Percentiles rank a stretch among this genome's conserved stretches.
Evolutionary conservation across 2,113 vertebrate genomes (phyloP).

Genomic region (Alouatta palliata): DNA sequence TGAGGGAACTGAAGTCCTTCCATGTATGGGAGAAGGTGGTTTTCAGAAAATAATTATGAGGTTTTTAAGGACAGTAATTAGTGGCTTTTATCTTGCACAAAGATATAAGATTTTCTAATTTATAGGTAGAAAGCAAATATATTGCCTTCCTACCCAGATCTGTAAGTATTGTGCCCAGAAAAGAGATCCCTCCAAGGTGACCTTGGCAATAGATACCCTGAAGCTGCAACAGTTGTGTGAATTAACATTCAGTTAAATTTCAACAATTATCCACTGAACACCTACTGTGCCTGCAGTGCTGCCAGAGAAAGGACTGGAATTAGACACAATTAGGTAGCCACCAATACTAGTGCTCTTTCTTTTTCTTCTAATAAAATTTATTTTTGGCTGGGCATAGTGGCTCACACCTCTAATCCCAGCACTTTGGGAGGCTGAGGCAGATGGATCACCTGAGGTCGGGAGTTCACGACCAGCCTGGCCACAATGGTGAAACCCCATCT

Average conservation of each 20-base stretch:
- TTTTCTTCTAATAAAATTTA: not conserved
- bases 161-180: not conserved
- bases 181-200: not conserved
- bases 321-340: not conserved
- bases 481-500: no score
- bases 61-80: not conserved
- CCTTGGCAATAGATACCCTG: not conserved
- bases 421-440: no score
- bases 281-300: not conserved
- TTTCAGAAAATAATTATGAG: not conserved
- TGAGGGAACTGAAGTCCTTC: not conserved
- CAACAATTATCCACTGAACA: not conserved
- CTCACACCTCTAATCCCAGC: no score
- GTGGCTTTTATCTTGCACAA: not conserved
- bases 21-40: not conserved
- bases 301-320: not conserved
- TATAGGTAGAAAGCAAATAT: not conserved
- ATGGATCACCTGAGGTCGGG: no score
- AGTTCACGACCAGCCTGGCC: no score
- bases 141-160: not conserved
- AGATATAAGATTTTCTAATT: not conserved
- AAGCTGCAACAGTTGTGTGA: not conserved
- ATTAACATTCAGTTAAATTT: constrained; percentile 8
- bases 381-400: not conserved
- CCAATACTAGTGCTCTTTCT: not conserved